Conservation (phyloP, 2,113 vertebrate species). For the Pterocles burchelli region DNA sequence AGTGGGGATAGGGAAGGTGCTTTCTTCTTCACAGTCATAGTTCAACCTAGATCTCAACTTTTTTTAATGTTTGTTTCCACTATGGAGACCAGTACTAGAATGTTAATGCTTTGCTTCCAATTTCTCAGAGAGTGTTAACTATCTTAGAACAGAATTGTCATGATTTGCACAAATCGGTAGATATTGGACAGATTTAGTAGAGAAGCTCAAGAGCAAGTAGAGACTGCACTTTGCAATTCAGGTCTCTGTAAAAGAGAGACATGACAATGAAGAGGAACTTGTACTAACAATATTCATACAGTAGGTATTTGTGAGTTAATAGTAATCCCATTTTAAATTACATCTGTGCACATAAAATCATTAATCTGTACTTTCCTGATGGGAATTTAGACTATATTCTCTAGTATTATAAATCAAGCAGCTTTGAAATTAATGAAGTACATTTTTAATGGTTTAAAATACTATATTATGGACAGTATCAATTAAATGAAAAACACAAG, state of each 20-base stretch:
- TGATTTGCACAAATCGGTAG: neutral
- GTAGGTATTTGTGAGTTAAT: neutral
- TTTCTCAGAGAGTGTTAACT: neutral
- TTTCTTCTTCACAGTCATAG: neutral
- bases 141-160: neutral
- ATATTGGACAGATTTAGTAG: neutral
- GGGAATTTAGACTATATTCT: neutral
- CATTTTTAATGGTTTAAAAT: neutral
- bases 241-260: neutral
- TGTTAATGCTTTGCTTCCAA: neutral
- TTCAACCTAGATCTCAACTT: neutral
- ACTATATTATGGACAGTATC: neutral
- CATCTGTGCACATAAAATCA: neutral
- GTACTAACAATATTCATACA: neutral
- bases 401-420: neutral
- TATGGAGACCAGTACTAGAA: neutral
- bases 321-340: neutral
- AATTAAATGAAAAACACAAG: neutral
- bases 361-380: neutral
- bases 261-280: neutral
- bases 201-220: neutral
- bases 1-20: neutral
- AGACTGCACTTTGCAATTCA: neutral
- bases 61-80: neutral
- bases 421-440: neutral